Conservation (phyloP, 2,888 invertebrate species). For the Mesorhabditis belari region DNA sequence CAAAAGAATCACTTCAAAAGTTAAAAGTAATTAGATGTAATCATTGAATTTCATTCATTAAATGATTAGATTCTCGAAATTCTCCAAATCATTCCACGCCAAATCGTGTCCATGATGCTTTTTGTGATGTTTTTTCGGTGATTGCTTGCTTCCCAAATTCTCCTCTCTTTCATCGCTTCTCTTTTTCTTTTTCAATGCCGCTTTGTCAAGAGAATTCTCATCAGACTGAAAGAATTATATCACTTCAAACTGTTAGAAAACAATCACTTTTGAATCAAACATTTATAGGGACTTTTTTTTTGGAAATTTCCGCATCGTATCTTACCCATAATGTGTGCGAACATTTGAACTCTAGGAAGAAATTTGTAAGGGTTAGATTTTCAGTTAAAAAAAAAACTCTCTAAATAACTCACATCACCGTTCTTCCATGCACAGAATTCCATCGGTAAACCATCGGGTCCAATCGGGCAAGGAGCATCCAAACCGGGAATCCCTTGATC, state of each 20-base stretch:
- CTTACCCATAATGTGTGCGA: neutral
- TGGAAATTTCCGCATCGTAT: too few relatives aligned
- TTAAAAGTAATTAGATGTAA: too few relatives aligned
- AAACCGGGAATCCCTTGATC: constrained; percentile 80
- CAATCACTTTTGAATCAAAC: too few relatives aligned
- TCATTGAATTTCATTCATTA: too few relatives aligned
- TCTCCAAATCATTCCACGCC: neutral
- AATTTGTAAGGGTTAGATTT: neutral
- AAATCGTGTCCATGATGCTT: neutral
- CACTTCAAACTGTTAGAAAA: neutral
- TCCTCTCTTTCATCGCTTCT: neutral
- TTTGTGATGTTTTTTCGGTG: neutral
- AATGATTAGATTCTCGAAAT: too few relatives aligned
- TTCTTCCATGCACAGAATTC: constrained; percentile 69
- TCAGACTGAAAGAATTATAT: neutral
- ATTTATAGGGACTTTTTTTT: too few relatives aligned
- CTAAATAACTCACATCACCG: constrained; percentile 35
- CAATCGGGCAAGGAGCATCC: constrained; percentile 96
- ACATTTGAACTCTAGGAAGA: neutral
- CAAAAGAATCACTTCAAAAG: too few relatives aligned
- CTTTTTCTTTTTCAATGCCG: neutral
- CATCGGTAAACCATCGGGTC: constrained; percentile 86
- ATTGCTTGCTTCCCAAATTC: neutral
- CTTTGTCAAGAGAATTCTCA: neutral
- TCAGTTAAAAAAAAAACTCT: too few relatives aligned